Evolutionary conservation across 2,888 invertebrate species (phyloP).

Genomic region (Hemistola chrysoprasaria): DNA sequence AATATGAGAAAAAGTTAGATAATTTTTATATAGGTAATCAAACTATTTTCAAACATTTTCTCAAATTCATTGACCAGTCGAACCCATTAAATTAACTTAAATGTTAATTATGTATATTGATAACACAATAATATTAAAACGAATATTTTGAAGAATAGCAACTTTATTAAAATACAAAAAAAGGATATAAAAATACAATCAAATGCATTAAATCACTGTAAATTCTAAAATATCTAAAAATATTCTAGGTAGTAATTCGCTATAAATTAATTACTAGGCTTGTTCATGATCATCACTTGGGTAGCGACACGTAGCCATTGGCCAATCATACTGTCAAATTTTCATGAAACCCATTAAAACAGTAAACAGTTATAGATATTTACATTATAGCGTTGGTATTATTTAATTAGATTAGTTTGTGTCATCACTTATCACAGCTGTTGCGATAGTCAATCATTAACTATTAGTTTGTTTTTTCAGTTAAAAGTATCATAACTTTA

Average conservation of each 20-base stretch:
- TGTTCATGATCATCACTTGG: slow-evolving; percentile 43
- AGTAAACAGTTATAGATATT: no score
- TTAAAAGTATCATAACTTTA: no score
- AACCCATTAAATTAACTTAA: not conserved
- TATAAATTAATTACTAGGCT: slow-evolving; percentile 44
- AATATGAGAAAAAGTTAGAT: slow-evolving; percentile 21
- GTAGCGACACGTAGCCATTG: slow-evolving; percentile 1
- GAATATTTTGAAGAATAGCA: slow-evolving; percentile 74
- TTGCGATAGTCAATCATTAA: no score
- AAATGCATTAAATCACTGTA: slow-evolving; percentile 80
- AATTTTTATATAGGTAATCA: no score
- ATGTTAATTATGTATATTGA: slow-evolving; percentile 10
- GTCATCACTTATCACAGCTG: slow-evolving; percentile 15
- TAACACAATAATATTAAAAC: slow-evolving; percentile 48
- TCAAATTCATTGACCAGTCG: slow-evolving; percentile 17
- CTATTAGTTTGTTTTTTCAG: no score
- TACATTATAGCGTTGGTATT: no score
- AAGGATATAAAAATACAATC: slow-evolving; percentile 81
- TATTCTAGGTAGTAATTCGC: slow-evolving; percentile 61
- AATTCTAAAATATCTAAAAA: slow-evolving; percentile 55
- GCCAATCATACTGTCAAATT: no score
- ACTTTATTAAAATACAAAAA: slow-evolving; percentile 81
- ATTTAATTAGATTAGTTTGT: slow-evolving; percentile 4
- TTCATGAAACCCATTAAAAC: no score
- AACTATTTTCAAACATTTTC: slow-evolving; percentile 5